Base-by-base conservation (phyloP, 2,888 invertebrate genomes). In the Acleris laterana region DNA sequence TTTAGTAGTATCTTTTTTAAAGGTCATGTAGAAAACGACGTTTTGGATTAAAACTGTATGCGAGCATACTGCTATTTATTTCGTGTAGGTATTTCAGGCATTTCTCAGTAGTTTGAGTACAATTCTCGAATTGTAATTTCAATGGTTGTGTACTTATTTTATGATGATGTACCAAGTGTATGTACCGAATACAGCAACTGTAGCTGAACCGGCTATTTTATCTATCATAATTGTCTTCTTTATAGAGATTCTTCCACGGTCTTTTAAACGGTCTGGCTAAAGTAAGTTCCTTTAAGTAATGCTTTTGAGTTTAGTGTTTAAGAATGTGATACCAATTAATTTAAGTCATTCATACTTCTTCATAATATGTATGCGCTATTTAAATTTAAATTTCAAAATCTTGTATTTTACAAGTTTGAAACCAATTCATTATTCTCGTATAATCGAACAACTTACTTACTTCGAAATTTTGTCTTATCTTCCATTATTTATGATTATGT, bases 281-380 rank as follows among this genome's bases (percentile, higher is more conserved):
- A 82, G 76, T 91, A 90, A 90, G 92, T 92, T 92, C 92, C 92
- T 92, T 84, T 81, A 80, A 84, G 79, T 88, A 86, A 88, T 85
- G 81, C 83, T 85, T 87, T 86, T 84, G 80, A 81, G 75, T 79
- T 80, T 88, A 89, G 85, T 80, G 78, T 84, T 75, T 90, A 91
- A 92, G 90, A 88, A 88, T 89, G 92, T 92, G 92, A 92, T 92
- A 92, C 92, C 90, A 91, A 90, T 88, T 90, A 87, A 83, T 84
- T 72, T 91, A 89, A 90, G 91, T 80, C 83, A 85, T 83, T 77
- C 83, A 82, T 84, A 81, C 81, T 83, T 78, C 76, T 79, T 75
- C 77, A 78, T 83, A 81, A 78, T 83, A 81, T 80, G 78, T 78
- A 77, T 84, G 78, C 84, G 82, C 83, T 88, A 85, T 81, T 78